These are phyloP conservation scores for Taeniopygia guttata DNA, from an alignment of 2,797 vertebrate genomes.

Conservation along the genomic window DNA sequence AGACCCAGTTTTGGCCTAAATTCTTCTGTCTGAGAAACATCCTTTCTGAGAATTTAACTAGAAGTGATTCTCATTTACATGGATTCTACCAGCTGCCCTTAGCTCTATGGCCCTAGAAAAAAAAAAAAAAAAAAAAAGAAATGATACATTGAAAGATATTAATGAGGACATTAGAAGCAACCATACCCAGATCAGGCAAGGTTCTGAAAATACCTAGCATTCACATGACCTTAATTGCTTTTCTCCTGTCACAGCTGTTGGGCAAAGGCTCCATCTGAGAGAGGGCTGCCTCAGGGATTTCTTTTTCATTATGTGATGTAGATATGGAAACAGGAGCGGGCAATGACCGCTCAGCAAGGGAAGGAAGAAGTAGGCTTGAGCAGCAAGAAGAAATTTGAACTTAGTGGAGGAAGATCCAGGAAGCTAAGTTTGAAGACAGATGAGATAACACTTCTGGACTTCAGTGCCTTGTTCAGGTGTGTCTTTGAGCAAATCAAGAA, in stretches of 20 bases:
- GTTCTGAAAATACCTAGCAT: slow-evolving; percentile 1
- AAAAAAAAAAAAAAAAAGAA: not conserved
- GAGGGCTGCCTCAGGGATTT: not conserved
- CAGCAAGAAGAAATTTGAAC: not conserved
- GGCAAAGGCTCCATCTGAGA: not conserved
- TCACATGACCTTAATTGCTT: not conserved
- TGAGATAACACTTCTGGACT: not conserved
- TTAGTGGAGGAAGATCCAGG: not conserved
- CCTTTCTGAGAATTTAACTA: slow-evolving; percentile 33
- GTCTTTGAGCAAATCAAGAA: not conserved
- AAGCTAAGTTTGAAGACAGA: not conserved
- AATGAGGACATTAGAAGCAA: not conserved
- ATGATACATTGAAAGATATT: not conserved
- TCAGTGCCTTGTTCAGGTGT: not conserved
- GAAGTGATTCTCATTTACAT: slow-evolving; percentile 12
- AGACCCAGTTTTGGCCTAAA: not conserved
- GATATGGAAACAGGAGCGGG: not conserved
- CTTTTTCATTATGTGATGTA: not conserved
- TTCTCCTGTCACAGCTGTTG: not conserved
- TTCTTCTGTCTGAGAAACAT: slow-evolving; percentile 11
- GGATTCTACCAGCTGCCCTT: not conserved
- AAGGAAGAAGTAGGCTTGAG: not conserved
- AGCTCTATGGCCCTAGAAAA: not conserved
- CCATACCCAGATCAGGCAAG: not conserved
- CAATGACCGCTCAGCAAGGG: not conserved